Percentiles rank a stretch among this genome's conserved stretches.
These are phyloP conservation scores for fruit fly (Drosophila melanogaster) DNA, from an alignment of 1,140 invertebrate species.

Conservation along the genomic window Release_6_plus_ISO1_MT NT_033777.3:28519001-28519500, in stretches of 20 bases:
- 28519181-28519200: constrained; percentile 95
- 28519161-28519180: constrained; percentile 89
- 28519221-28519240: constrained; percentile 95
- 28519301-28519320: constrained; percentile 89
- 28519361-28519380: constrained; percentile 26
- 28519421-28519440: too few relatives aligned
- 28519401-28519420: background rate
- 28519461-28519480: background rate
- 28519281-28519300: constrained; percentile 94
- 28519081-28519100: constrained; percentile 10
- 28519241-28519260: constrained; percentile 93
- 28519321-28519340: background rate
- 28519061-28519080: constrained; percentile 32
- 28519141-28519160: background rate
- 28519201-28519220: constrained; percentile 92
- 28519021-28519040: constrained; percentile 74
- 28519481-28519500: constrained; percentile 38
- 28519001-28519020: constrained; percentile 19
- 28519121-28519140: background rate
- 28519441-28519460: background rate
- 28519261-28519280: constrained; percentile 93
- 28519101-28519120: background rate
- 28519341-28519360: constrained; percentile 18
- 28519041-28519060: constrained; percentile 82
- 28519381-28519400: constrained; percentile 8